A percentile compares a stretch with the other conserved stretches of the same genome.
phyloP scores from a whole-genome alignment of 2,113 vertebrate species.

The Tichodroma muraria region DNA sequence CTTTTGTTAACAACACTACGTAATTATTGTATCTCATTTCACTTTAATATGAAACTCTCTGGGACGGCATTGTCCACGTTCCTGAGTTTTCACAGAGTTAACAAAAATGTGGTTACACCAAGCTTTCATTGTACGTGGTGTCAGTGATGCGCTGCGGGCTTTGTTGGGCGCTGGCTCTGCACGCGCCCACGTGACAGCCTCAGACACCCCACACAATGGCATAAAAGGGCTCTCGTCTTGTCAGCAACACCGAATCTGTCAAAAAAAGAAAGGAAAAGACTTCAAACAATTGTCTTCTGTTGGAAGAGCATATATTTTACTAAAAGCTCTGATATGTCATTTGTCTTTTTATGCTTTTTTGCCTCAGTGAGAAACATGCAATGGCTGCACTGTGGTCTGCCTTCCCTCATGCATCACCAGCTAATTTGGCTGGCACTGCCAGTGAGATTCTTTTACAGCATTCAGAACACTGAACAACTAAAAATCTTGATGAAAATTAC shows the following conservation, averaged over 20 bases:
- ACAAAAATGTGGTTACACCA: conserved; percentile 47
- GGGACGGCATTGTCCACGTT: not conserved
- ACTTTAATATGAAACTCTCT: not conserved
- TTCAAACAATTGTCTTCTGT: not conserved
- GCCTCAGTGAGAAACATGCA: not conserved
- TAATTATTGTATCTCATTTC: not conserved
- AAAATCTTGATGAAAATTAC: not conserved
- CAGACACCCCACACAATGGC: conserved; percentile 48
- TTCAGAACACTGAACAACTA: not conserved
- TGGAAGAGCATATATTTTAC: not conserved
- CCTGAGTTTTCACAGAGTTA: conserved; percentile 14
- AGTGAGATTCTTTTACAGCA: not conserved
- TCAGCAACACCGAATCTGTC: conserved; percentile 18
- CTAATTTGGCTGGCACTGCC: not conserved
- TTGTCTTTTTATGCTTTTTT: not conserved
- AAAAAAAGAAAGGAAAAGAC: not conserved
- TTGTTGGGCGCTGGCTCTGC: conserved; percentile 25
- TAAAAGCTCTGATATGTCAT: not conserved
- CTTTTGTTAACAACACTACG: not conserved
- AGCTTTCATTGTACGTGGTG: conserved; percentile 9
- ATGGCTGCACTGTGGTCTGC: not conserved
- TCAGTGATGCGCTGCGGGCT: not conserved
- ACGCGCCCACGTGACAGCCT: not conserved
- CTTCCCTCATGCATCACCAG: not conserved
- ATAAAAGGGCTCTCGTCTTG: conserved; percentile 34